Conservation (phyloP, 2,888 invertebrate species). For the Timema cristinae region DNA sequence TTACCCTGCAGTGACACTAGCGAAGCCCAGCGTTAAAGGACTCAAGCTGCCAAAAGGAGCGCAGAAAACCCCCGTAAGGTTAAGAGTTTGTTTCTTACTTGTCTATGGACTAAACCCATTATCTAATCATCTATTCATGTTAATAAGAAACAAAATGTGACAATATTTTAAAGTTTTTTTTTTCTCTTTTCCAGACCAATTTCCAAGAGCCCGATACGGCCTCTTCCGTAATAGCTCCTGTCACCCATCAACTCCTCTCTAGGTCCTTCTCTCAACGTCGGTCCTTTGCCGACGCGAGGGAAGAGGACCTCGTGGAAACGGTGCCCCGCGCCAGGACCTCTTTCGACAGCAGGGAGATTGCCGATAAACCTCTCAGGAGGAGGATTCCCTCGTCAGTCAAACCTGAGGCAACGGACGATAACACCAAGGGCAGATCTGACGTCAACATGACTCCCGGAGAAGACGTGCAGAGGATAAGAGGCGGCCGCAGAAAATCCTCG, state of each 20-base stretch:
- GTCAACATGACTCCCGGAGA: neutral
- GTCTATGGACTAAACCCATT: no score
- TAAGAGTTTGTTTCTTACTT: no score
- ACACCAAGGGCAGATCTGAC: neutral
- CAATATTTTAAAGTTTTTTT: no score
- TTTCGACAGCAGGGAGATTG: neutral
- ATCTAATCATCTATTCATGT: no score
- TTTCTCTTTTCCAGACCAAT: no score
- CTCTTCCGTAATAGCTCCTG: neutral
- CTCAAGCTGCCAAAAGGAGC: no score
- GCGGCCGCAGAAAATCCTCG: neutral
- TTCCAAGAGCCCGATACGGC: neutral
- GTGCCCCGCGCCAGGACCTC: neutral
- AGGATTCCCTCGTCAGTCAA: neutral
- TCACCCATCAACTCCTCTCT: neutral
- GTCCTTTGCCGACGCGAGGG: neutral
- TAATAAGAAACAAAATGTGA: no score
- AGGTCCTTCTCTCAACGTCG: neutral
- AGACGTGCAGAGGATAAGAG: neutral
- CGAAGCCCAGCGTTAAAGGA: no score
- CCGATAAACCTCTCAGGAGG: neutral
- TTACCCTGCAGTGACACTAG: no score
- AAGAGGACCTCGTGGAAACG: constrained; percentile 7
- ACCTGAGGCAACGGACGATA: neutral
- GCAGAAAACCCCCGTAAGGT: no score